Percentiles rank a stretch among this genome's conserved stretches.
Conservation (phyloP, 2,888 invertebrate species). For the Troides oblongomaculatus region DNA sequence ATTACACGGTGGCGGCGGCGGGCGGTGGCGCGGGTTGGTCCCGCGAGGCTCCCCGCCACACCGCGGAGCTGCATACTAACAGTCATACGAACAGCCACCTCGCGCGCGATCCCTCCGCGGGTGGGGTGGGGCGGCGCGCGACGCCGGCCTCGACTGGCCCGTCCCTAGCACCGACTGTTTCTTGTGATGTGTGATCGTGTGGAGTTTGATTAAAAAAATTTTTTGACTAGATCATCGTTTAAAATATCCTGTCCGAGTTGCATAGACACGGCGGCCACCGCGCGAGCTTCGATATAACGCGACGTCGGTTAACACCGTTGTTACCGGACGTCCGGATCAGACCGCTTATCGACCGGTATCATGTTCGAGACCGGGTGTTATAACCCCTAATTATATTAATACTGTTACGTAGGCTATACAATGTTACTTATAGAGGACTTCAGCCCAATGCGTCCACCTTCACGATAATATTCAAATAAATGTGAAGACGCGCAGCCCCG, state of each 20-base stretch:
- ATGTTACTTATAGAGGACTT: constrained; percentile 23
- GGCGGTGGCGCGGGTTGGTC: constrained; percentile 34
- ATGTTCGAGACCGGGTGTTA: constrained; percentile 28
- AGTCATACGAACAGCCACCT: constrained; percentile 60
- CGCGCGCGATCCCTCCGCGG: constrained; percentile 36
- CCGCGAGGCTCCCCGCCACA: constrained; percentile 61
- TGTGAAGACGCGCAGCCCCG: background rate
- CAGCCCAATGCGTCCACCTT: constrained; percentile 28
- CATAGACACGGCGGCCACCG: background rate
- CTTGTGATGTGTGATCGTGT: constrained; percentile 7
- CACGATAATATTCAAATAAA: constrained; percentile 27
- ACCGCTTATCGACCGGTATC: background rate
- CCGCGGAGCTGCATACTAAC: constrained; percentile 68
- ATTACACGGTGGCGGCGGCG: constrained; percentile 24
- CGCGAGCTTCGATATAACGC: background rate
- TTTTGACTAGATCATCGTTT: constrained; percentile 28
- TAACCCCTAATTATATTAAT: constrained; percentile 55
- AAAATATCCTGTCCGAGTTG: background rate
- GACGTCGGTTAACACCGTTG: too few species aligned
- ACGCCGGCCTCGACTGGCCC: constrained; percentile 34
- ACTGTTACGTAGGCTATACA: constrained; percentile 54
- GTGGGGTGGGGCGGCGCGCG: constrained; percentile 21
- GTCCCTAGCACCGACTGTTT: background rate
- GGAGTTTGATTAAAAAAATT: background rate
- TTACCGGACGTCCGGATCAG: too few species aligned